phyloP scores from a whole-genome alignment of 2,113 vertebrate species.

The Grammomys dolichurus region DNA sequence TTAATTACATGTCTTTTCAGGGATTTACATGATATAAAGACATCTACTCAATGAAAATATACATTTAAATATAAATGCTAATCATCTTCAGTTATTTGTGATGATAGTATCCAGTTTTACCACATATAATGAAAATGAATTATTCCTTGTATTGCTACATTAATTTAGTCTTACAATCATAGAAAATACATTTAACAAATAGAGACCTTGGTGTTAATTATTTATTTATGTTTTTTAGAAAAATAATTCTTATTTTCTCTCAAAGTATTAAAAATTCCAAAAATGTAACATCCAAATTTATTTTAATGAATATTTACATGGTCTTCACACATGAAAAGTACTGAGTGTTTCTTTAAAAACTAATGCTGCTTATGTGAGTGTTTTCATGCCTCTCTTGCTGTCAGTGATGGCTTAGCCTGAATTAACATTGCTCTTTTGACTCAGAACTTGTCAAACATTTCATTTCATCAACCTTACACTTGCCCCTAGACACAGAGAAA shows the following conservation, averaged over 20 bases:
- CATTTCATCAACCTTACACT: slow-evolving; percentile 41
- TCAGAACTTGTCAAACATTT: slow-evolving; percentile 70
- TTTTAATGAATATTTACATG: slow-evolving; percentile 35
- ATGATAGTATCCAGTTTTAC: not conserved
- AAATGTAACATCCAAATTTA: not conserved
- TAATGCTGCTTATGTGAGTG: not conserved
- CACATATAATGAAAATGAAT: not conserved
- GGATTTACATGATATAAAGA: not conserved
- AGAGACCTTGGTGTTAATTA: not conserved
- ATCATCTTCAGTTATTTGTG: slow-evolving; percentile 34
- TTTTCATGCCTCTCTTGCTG: slow-evolving; percentile 30
- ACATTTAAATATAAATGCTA: not conserved
- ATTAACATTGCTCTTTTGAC: slow-evolving; percentile 76
- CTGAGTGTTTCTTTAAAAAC: not conserved
- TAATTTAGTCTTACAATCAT: not conserved
- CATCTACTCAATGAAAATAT: not conserved
- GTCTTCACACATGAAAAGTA: not conserved
- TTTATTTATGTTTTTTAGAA: too few species aligned
- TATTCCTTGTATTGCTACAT: not conserved
- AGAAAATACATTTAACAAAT: slow-evolving; percentile 18
- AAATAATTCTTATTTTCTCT: not conserved
- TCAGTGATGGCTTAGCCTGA: slow-evolving; percentile 53
- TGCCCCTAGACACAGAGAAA: slow-evolving; percentile 27
- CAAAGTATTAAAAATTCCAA: not conserved
- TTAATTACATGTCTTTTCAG: not conserved